phyloP scores from a whole-genome alignment of 2,113 vertebrate genomes.

The Sciurus niger region DNA sequence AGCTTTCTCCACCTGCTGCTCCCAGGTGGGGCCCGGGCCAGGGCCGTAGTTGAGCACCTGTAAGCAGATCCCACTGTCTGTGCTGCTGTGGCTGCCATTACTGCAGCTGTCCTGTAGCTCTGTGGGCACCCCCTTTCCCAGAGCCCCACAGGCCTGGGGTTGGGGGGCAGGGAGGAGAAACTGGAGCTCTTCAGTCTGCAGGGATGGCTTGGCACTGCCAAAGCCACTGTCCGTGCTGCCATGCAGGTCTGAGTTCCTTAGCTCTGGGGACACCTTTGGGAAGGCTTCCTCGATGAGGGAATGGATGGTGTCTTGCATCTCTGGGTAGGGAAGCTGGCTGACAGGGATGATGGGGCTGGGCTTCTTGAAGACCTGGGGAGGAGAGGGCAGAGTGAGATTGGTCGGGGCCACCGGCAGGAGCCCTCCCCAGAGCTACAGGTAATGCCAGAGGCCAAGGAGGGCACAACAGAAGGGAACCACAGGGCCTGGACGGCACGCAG shows the following conservation, averaged over 20 bases:
- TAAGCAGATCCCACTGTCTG: conserved; percentile 87
- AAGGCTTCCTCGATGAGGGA: not conserved
- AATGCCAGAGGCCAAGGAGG: not conserved
- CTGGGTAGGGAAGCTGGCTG: accelerated
- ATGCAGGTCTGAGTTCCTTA: conserved; percentile 7
- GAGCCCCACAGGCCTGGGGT: accelerated
- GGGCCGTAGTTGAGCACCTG: conserved; percentile 57
- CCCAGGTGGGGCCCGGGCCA: not conserved
- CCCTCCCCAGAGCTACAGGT: not conserved
- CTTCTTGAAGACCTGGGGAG: conserved; percentile 84
- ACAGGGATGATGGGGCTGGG: conserved; percentile 52
- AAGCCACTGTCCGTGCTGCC: accelerated
- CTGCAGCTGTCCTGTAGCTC: accelerated
- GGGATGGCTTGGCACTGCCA: conserved; percentile 55
- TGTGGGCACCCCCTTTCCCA: not conserved
- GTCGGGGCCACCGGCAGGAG: accelerated
- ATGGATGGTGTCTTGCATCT: not conserved
- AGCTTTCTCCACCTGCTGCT: accelerated
- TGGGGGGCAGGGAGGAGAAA: conserved; percentile 9
- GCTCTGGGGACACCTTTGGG: conserved; percentile 80
- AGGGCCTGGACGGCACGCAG: not conserved
- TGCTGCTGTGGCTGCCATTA: conserved; percentile 50
- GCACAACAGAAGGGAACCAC: accelerated
- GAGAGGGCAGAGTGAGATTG: conserved; percentile 22
- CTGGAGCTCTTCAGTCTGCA: conserved; percentile 68